phyloP scores from a whole-genome alignment of 2,888 invertebrate species.

The Nezara viridula region DNA sequence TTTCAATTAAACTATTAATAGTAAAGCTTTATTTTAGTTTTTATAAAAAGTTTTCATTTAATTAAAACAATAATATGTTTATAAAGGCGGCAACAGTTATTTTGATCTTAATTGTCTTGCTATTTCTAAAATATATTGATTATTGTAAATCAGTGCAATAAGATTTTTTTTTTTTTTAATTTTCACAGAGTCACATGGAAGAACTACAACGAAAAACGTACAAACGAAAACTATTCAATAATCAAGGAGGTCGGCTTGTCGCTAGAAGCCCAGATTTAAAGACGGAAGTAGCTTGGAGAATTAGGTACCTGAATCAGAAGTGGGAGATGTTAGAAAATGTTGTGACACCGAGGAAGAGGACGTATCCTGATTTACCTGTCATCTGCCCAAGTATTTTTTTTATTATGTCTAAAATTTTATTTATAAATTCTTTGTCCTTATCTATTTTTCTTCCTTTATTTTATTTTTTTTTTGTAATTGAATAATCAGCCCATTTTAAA shows the following conservation, averaged over 20 bases:
- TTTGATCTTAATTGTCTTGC: background rate
- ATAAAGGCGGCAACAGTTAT: no score
- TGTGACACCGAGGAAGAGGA: slow-evolving; percentile 64
- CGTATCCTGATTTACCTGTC: slow-evolving; percentile 61
- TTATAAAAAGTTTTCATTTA: no score
- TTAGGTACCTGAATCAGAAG: slow-evolving; percentile 82
- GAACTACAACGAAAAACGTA: slow-evolving; percentile 82
- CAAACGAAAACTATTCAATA: slow-evolving; percentile 81
- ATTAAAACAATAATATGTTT: background rate
- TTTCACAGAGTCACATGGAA: slow-evolving; percentile 79
- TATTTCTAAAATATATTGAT: background rate
- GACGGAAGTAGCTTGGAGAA: slow-evolving; percentile 80
- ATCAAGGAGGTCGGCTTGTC: slow-evolving; percentile 82
- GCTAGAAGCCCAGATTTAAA: slow-evolving; percentile 75
- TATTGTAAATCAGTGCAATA: no score
- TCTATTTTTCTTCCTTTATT: background rate
- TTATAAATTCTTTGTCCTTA: background rate
- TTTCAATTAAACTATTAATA: background rate
- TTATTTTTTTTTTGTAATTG: no score
- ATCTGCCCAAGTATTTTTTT: slow-evolving; percentile 61
- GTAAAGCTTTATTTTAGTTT: no score
- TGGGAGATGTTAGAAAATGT: slow-evolving; percentile 82
- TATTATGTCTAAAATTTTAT: no score
- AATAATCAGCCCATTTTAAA: no score
- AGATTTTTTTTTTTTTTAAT: slow-evolving; percentile 63